Base-by-base conservation (phyloP, 2,113 vertebrate species). In the Nestor notabilis region DNA sequence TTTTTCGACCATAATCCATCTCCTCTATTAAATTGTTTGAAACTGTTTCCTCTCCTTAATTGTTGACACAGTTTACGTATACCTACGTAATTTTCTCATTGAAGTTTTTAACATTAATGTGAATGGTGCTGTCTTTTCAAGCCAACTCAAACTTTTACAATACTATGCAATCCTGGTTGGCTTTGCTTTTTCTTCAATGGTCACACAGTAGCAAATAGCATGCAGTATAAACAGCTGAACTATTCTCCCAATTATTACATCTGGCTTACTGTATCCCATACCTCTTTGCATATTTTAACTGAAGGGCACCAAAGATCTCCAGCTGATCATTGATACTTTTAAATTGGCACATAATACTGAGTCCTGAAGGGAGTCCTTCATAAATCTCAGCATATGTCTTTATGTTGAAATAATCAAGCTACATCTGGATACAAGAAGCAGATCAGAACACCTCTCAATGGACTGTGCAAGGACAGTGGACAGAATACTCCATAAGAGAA, bases 321-420 rank as follows among this genome's bases (percentile, higher is more conserved):
- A 89, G 97, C 87, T 98, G 97, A 96, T 97, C 96, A 94, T 72
- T 96, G 95, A 97, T 97, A 96, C 85, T 87, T 97, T 96, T 95
- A 95, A 97, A 98, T 80, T 95, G 87, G 93, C 82, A 95, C 90
- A 97, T 96, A 97, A 97, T 96, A 94, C 56, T 86, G 90, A 91
- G 89, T 96, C 97, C 97, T 97, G 85, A 94, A 97, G 96, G 93
- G 95, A 97, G 65, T 97, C 95, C 95, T 97, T 97, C 93, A 83
- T 98, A 97, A 98, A 97, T 94, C 96, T 98, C 96, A 97, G 91
- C 94, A 95, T 96, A 96, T 98, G 97, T 94, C 96, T 98, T 98
- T 95, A 97, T 96, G 96, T 97, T 80, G 97, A 96, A 98, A 97
- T 94, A 97, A 97, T 97, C 98, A 98, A 97, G 97, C 78, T 95